Base-by-base conservation (phyloP, 92 coral and sea anemone genomes). In the Siderastrea radians region DNA sequence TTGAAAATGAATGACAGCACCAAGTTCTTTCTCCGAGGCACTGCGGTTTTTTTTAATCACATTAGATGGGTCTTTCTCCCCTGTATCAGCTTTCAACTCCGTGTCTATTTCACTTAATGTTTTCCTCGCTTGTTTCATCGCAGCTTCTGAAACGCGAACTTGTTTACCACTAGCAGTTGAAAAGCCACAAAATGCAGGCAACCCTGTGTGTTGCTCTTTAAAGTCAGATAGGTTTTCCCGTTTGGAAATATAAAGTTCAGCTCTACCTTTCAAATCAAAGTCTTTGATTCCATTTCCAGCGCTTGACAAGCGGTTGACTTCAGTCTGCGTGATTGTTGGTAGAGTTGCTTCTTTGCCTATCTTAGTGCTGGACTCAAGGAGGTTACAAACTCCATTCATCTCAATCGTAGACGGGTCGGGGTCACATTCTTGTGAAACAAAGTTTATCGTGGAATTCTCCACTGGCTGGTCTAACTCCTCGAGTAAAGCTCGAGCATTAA, bases 111-210 rank as follows among this genome's bases (percentile, higher is more conserved):
- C 79, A 5, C 51, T 57, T 5, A 86, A 49, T 2, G 78, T 78
- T 73, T 80, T 72, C 13, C 46, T 87, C 11, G 90, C 95, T 48
- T 88, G 76, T 57, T 82, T 49, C 79, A 94, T 7, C 11, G 95
- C 90, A 26, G 80, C 83, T 55, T 86, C 91, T 65, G 93, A 88
- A n/a, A 85, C 72, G 2, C 46, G 50, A 64, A 93, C 87, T 11
- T 67, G 75, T 53, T 85, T 92, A 11, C 92, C 93, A 66, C 92
- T 87, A 10, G 91, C 91, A 0, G 95, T 88, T 67, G 80, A 72
- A 78, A 93, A 83, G 3, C 90, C 94, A 44, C 50, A 57, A 60
- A 78, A 80, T 38, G 62, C 65, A 11, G 87, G 48, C 15, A 38
- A 3, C 55, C 5, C 64, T 52, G 44, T n/a, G 12, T 26, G 43